These are phyloP conservation scores for Cheiracanthium punctorium DNA, from an alignment of 2,888 invertebrate species.

Conservation along the genomic window DNA sequence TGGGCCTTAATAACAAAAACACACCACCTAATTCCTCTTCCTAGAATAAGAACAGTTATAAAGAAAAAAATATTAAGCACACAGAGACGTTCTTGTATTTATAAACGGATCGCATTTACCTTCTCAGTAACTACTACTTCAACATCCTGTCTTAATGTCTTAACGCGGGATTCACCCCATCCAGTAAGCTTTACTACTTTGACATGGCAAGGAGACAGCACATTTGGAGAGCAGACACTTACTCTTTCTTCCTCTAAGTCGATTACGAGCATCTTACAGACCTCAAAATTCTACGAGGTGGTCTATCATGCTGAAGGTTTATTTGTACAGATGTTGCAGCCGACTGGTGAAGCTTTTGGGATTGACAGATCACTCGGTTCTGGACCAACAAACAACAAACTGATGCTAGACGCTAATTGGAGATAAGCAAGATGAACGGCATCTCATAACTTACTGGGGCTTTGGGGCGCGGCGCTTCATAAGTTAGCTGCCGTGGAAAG, in stretches of 20 bases:
- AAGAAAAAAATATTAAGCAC: no score
- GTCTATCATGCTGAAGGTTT: slow-evolving; percentile 27
- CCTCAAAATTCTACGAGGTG: background rate
- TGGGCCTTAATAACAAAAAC: no score
- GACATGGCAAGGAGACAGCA: background rate
- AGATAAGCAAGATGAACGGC: background rate
- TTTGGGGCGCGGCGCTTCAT: background rate
- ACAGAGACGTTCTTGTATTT: no score
- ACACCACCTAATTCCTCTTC: no score
- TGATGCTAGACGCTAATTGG: background rate
- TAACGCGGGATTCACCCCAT: no score
- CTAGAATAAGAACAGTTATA: no score
- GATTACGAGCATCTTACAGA: background rate
- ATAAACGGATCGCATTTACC: no score
- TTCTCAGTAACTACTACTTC: no score
- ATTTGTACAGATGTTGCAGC: slow-evolving; percentile 42
- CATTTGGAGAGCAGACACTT: background rate
- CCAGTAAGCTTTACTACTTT: no score
- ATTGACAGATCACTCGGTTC: background rate
- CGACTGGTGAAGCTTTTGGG: background rate
- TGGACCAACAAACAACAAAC: slow-evolving; percentile 13
- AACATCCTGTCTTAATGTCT: no score
- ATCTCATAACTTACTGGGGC: background rate
- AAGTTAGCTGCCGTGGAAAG: background rate
- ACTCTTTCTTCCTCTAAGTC: background rate